phyloP scores from a whole-genome alignment of 2,113 vertebrate species.

The Panthera tigris region DNA sequence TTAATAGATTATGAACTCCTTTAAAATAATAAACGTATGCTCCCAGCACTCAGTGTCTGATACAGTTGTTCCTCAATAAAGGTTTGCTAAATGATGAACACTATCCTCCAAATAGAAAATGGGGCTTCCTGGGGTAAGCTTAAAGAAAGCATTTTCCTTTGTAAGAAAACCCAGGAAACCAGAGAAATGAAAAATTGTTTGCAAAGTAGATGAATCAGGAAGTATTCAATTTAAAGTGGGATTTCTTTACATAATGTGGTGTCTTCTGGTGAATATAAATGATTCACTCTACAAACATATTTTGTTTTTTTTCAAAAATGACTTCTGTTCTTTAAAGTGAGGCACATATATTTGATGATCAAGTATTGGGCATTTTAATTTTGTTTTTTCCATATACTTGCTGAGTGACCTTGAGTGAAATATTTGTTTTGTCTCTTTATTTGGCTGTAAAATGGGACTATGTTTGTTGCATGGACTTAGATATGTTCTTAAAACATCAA shows the following conservation, averaged over 20 bases:
- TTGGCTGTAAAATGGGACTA: background rate
- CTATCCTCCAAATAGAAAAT: conserved; percentile 1
- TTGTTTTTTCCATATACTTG: background rate
- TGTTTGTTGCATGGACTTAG: background rate
- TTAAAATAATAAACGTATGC: background rate
- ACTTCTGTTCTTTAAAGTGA: conserved; percentile 6
- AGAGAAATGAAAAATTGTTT: conserved; percentile 33
- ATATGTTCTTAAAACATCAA: background rate
- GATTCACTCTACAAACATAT: background rate
- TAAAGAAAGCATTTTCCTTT: conserved; percentile 7
- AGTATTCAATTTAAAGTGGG: background rate
- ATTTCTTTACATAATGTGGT: background rate
- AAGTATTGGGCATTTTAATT: background rate
- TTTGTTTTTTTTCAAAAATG: background rate
- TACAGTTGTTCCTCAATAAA: background rate
- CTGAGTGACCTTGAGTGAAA: background rate
- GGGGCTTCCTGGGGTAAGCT: background rate
- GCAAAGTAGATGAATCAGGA: conserved; percentile 24
- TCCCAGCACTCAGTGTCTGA: background rate
- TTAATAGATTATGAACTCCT: background rate
- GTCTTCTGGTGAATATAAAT: background rate
- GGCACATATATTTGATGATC: background rate
- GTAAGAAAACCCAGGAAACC: background rate
- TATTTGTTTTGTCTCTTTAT: background rate
- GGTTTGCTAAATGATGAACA: conserved; percentile 36